A percentile compares a stretch with the other conserved stretches of the same genome.
Conservation (phyloP, 2,888 invertebrate genomes). For the Sminthurides aquaticus region DNA sequence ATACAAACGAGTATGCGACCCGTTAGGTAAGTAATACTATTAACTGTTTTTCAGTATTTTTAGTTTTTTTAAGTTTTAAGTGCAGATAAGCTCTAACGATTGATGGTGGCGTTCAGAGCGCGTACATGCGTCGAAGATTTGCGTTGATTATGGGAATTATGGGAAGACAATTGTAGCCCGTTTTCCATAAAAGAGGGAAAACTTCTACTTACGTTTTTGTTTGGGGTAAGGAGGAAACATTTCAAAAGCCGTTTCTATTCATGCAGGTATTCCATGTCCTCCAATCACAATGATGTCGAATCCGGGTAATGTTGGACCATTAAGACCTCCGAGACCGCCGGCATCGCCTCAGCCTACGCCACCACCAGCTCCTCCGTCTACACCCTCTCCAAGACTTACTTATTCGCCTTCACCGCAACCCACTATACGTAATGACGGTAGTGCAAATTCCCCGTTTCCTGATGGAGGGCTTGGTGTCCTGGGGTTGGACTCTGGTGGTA, state of each 20-base stretch:
- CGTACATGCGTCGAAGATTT: no score
- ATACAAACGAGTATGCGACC: conserved; percentile 69
- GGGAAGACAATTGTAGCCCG: no score
- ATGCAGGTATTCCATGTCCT: conserved; percentile 60
- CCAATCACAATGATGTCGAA: conserved; percentile 43
- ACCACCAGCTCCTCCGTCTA: conserved; percentile 53
- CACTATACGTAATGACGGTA: conserved; percentile 37
- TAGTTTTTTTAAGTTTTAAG: no score
- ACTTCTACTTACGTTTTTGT: no score
- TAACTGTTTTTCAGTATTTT: not conserved
- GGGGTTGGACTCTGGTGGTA: conserved; percentile 40
- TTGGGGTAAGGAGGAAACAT: not conserved
- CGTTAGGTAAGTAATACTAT: conserved; percentile 49
- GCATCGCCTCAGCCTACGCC: conserved; percentile 47
- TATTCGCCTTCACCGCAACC: conserved; percentile 43
- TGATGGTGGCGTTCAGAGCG: no score
- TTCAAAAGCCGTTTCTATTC: not conserved
- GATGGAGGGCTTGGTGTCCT: conserved; percentile 31
- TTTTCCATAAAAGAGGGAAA: no score
- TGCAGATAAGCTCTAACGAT: no score
- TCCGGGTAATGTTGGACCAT: conserved; percentile 47
- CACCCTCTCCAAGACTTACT: conserved; percentile 43
- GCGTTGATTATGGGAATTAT: no score
- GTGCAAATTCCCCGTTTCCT: conserved; percentile 41
- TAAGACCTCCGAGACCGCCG: conserved; percentile 48